phyloP scores from a whole-genome alignment of 2,888 invertebrate genomes.

The Ophion obscuratus region DNA sequence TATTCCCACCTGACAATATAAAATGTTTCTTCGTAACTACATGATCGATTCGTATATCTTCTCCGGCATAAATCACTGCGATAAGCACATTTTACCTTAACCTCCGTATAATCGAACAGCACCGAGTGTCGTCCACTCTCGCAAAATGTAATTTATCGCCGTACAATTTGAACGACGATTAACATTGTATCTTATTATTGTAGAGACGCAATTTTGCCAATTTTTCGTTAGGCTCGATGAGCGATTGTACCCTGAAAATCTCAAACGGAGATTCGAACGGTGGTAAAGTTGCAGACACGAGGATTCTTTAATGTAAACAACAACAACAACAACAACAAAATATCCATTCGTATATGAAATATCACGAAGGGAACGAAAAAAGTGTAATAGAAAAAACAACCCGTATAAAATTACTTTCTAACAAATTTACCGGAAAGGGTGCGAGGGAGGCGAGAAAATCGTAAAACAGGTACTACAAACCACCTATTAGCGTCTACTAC shows the following conservation, averaged over 20 bases:
- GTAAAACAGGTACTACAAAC: slow-evolving; percentile 24
- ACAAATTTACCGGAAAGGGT: slow-evolving; percentile 28
- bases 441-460: background rate
- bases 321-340: slow-evolving; percentile 22
- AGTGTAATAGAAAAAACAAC: slow-evolving; percentile 2
- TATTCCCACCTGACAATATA: slow-evolving; percentile 32
- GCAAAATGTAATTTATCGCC: too few relatives aligned
- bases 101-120: slow-evolving; percentile 46
- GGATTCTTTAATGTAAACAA: slow-evolving; percentile 3
- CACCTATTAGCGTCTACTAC: slow-evolving; percentile 37
- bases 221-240: slow-evolving; percentile 28
- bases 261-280: slow-evolving; percentile 44
- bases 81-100: slow-evolving; percentile 46
- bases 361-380: slow-evolving; percentile 4
- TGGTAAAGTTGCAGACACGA: slow-evolving; percentile 17
- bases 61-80: background rate
- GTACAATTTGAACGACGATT: too few relatives aligned
- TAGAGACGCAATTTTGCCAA: slow-evolving; percentile 39
- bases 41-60: background rate
- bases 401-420: slow-evolving; percentile 22
- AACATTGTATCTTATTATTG: too few relatives aligned
- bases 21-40: slow-evolving; percentile 3
- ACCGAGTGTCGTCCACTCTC: slow-evolving; percentile 22
- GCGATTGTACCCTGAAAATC: slow-evolving; percentile 61
- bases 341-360: slow-evolving; percentile 1